phyloP scores from a whole-genome alignment of 1,140 invertebrate genomes.

The Atta texana region DNA sequence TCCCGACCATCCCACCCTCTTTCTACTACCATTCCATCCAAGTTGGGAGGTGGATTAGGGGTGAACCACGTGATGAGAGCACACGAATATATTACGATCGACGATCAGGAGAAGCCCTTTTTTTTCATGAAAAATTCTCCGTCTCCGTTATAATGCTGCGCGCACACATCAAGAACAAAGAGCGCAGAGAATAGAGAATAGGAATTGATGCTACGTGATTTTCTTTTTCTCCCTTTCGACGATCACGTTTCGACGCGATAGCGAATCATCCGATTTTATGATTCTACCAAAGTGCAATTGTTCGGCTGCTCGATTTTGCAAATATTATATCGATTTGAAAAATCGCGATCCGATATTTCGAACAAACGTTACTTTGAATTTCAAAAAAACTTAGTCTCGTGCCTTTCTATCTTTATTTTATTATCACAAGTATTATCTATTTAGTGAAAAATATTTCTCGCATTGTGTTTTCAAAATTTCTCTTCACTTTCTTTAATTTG shows the following conservation, averaged over 20 bases:
- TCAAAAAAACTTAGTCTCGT: background rate
- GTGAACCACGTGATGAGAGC: constrained; percentile 56
- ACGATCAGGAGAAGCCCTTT: constrained; percentile 62
- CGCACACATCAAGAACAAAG: background rate
- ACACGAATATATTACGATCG: constrained; percentile 77
- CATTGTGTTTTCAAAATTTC: background rate
- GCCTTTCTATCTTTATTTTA: background rate
- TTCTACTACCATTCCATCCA: constrained; percentile 60
- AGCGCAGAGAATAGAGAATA: background rate
- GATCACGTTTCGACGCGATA: constrained; percentile 43
- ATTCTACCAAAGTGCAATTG: constrained; percentile 48
- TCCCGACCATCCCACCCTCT: constrained; percentile 9
- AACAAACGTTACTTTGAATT: constrained; percentile 4
- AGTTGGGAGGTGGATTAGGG: constrained; percentile 62
- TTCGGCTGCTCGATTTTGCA: constrained; percentile 44
- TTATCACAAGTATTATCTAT: background rate
- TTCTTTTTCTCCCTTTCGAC: background rate
- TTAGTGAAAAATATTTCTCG: background rate
- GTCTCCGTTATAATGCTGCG: constrained; percentile 17
- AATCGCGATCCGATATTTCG: constrained; percentile 2
- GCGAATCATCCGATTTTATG: constrained; percentile 55
- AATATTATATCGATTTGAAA: constrained; percentile 47
- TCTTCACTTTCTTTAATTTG: background rate
- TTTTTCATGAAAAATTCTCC: constrained; percentile 45
- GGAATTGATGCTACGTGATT: constrained; percentile 51